Base-by-base conservation (phyloP, 2,888 invertebrate genomes). In the Drosophila eohydei region DNA sequence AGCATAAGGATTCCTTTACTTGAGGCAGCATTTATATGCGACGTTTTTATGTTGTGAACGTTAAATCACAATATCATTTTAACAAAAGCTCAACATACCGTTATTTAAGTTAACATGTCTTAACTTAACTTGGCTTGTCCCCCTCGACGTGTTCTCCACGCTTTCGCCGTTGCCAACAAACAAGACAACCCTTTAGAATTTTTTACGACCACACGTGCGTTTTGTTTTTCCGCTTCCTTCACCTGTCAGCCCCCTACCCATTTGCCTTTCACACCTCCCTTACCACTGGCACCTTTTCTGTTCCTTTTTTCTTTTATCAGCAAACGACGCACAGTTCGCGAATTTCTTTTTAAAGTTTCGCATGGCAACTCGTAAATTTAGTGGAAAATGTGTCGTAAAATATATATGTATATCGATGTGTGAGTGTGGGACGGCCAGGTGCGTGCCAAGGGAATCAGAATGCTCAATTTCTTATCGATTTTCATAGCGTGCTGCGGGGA, bases 131-230 rank as follows among this genome's bases (percentile, higher is more conserved):
- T 43, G 36, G 36, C 34, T 30, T 32, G 14, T 2, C 11, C n/a
- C 40, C 30, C 11, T 12, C 14, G 16, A 9, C 9, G 9, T 3
- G 21, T 14, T 7, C 16, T 7, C 46, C 40, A 50, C 66, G 46
- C n/a, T 44, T 41, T 7, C 26, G 26, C 26, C 14, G 32, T 34
- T 44, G 21, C 57, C 56, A 5, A 28, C 50, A 40, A 66, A 43
- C 57, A 56, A 66, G 70, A 71, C 69, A 76, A 85, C 82, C 72
- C 69, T 80, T 69, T 66, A 69, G 48, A 55, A 58, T 52, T 73
- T 81, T 83, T 83, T 86, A 83, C 72, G 71, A 75, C 62, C 81
- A 56, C 77, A 81, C 79, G 73, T 81, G 69, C 70, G 66, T 65
- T 71, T 81, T 73, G 74, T 70, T 71, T 64, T 54, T 11, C 36